phyloP scores from a whole-genome alignment of 2,113 vertebrate genomes.

The Fulmarus glacialis region DNA sequence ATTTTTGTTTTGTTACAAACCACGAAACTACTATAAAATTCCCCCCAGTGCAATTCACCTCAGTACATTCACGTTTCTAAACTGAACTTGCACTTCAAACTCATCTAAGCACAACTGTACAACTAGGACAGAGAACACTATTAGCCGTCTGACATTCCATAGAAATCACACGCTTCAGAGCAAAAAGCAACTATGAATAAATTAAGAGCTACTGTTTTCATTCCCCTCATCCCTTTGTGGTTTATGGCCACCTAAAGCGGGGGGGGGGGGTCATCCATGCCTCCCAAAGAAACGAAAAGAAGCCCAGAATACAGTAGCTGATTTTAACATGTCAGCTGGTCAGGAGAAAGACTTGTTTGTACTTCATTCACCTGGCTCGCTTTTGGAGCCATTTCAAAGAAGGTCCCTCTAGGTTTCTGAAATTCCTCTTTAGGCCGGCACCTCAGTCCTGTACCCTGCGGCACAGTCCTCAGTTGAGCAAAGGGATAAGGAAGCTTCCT shows the following conservation, averaged over 20 bases:
- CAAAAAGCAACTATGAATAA: background rate
- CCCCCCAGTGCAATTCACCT: background rate
- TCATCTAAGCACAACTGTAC: background rate
- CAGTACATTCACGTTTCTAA: background rate
- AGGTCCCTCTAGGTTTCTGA: background rate
- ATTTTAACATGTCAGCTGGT: background rate
- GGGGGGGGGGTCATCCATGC: background rate
- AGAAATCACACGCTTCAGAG: background rate
- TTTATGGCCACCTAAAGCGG: background rate
- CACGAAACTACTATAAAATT: background rate
- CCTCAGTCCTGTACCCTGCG: no score
- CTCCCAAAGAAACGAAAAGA: background rate
- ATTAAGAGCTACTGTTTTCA: background rate
- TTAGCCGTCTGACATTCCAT: background rate
- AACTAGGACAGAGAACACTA: background rate
- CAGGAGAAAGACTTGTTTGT: no score
- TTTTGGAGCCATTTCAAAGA: fast-evolving
- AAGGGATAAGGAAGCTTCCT: background rate
- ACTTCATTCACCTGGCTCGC: no score
- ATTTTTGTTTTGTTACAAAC: background rate
- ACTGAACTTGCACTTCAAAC: background rate
- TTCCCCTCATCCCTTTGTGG: background rate
- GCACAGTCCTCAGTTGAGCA: fast-evolving
- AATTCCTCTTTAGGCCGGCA: background rate
- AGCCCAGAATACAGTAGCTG: background rate